Percentiles rank a stretch among this genome's conserved stretches.
These are phyloP conservation scores for Paramacrobiotus metropolitanus DNA, from an alignment of 1,140 invertebrate species.

Conservation along the genomic window DNA sequence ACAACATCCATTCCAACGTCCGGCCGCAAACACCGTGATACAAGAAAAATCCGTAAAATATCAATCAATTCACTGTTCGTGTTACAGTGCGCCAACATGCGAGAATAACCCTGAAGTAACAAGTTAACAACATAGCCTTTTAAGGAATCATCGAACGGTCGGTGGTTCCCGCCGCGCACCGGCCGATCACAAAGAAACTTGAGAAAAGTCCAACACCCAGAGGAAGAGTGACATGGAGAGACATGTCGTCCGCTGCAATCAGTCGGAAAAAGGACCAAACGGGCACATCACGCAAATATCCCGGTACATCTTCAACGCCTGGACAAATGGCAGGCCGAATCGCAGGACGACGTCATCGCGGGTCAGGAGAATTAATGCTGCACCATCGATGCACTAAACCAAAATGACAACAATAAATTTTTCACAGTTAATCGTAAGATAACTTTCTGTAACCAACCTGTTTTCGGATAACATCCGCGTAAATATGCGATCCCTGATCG, in stretches of 20 bases:
- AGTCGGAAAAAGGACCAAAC: neutral
- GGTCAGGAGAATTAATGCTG: conserved; percentile 48
- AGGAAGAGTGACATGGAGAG: too few relatives aligned
- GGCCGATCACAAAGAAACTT: too few relatives aligned
- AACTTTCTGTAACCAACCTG: neutral
- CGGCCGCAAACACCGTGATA: too few relatives aligned
- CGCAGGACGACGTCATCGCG: conserved; percentile 50
- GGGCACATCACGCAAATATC: neutral
- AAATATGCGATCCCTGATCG: neutral
- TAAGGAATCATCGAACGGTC: too few relatives aligned
- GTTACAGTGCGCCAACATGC: too few relatives aligned
- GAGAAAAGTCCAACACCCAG: too few relatives aligned
- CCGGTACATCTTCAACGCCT: conserved; percentile 54
- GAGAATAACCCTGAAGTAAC: too few relatives aligned
- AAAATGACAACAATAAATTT: neutral
- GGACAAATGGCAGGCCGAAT: conserved; percentile 50
- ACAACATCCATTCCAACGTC: too few relatives aligned
- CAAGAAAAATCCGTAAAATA: too few relatives aligned
- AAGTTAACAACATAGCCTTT: too few relatives aligned
- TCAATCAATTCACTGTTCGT: too few relatives aligned
- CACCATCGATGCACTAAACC: conserved; percentile 78
- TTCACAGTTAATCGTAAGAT: neutral
- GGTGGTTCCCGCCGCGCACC: too few relatives aligned
- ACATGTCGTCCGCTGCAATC: neutral
- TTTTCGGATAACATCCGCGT: neutral